Evolutionary conservation across 2,797 vertebrate species (phyloP), one percentile per base, ranked within the genome.

Genomic region (Chaetophractus vellerosus): DNA sequence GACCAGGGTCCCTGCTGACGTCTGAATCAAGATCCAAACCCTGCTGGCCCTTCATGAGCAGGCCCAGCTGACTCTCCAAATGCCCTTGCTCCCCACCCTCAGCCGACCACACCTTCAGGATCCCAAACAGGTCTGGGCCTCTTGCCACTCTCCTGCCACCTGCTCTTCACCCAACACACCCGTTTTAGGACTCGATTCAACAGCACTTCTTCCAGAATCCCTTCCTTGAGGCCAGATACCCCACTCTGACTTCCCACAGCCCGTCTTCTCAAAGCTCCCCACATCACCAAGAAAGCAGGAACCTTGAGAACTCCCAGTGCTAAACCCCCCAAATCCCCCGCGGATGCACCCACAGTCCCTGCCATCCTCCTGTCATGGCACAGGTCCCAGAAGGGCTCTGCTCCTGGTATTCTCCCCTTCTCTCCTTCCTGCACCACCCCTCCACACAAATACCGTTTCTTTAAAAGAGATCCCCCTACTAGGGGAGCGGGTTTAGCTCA

Each of bases 291-390:
- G 78, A 31, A 61, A 78, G 61, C 14, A 59, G 52, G 63, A 7
- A 1, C 18, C 55, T 9, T 6, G 9, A 69, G 16, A 33, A 33
- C 66, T 64, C 33, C n/a, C 5, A 11, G 15, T 6, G 6, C 18
- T 1, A 36, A 88, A n/a, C n/a, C 18, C n/a, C 9, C 19, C 86
- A 21, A 19, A 19, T 55, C 52, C 21, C 2, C 0, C 41, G 7
- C 10, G 5, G 50, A 64, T 38, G 45, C 2, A 26, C 11, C 11
- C 21, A 11, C 0, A 3, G 2, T 3, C 6, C 28, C 23, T 28
- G 36, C 19, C 69, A 15, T 23, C 24, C 38, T 38, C 38, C 69
- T 45, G 1, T 36, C 45, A 48, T 1, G 48, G 31, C 31, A 45
- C 1, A 48, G 74, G 68, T 36, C 31, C 18, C 9, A 0, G 36